Base-by-base conservation (phyloP, 2,888 invertebrate species). In the Pterostichus madidus region DNA sequence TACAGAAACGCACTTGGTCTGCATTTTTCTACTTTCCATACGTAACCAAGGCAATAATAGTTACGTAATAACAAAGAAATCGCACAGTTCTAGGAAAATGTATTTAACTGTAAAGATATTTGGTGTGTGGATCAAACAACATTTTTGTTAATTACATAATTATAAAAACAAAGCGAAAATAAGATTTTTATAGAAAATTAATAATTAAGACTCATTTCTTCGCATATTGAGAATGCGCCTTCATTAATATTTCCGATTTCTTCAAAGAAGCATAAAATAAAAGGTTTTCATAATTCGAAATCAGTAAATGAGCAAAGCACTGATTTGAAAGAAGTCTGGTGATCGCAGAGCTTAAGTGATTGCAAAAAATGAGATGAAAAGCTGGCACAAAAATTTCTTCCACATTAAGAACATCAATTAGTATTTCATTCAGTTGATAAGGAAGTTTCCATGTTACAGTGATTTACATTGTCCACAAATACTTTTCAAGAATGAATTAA, bases 291-390 rank as follows among this genome's bases (percentile, higher is more conserved):
- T 64, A 8, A 31, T 64, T 64, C 17, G 35, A 64, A 31, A 32
- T 64, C 64, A 35, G 64, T 31, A 24, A 35, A 64, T 64, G 64
- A 64, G 24, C 64, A 6, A 64, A 17, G 11, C 64, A n/a, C 35
- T 64, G 64, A 64, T 64, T 64, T 35, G 64, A 64, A 64, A 64
- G 35, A 64, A 35, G 32, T 64, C 64, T 64, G 64, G 10, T 24
- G 64, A 17, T 32, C 17, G 31, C 11, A 31, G 32, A 64, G 31
- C 35, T 64, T 64, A 64, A 64, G 64, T 64, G 6, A 64, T 64
- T 64, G 64, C 64, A 64, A 64, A 64, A 64, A 64, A 64, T n/a
- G 31, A 31, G 13, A 35, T 32, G 35, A 32, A 64, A 64, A 64
- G 64, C 35, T 64, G 64, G 31, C 24, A 35, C 31, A 31, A 31